phyloP scores from a whole-genome alignment of 2,888 invertebrate genomes.

The Iselma pallidipennis region DNA sequence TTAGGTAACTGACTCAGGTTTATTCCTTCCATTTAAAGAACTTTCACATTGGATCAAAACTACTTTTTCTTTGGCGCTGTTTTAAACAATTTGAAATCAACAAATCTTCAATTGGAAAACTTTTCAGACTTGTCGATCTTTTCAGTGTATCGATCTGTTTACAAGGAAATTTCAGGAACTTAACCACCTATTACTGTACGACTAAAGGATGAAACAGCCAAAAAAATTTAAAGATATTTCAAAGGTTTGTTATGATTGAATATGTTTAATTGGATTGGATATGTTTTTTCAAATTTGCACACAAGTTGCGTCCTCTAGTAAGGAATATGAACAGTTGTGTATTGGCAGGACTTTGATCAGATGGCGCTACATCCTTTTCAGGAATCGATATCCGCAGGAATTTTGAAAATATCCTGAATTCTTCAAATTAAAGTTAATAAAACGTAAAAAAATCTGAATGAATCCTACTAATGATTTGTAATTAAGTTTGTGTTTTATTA shows the following conservation, averaged over 20 bases:
- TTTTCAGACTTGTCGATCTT: background rate
- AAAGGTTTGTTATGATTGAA: no score
- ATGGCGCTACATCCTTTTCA: background rate
- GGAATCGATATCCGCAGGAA: background rate
- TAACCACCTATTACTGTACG: no score
- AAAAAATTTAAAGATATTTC: background rate
- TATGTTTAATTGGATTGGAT: no score
- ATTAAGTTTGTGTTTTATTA: no score
- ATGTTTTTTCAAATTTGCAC: no score
- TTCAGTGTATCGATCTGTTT: background rate
- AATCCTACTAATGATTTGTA: no score
- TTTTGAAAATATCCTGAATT: background rate
- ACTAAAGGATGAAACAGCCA: no score
- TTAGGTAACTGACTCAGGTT: background rate
- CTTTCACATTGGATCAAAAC: constrained; percentile 11
- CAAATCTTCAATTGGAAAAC: background rate
- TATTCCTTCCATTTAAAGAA: constrained; percentile 10
- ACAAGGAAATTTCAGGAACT: no score
- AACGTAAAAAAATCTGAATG: background rate
- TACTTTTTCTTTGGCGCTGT: background rate
- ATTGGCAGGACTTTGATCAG: background rate
- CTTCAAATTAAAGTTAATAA: background rate
- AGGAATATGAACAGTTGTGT: background rate
- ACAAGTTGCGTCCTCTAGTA: background rate
- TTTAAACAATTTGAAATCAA: background rate